Evolutionary conservation across 2,888 invertebrate genomes (phyloP).

Genomic region (Spatulosminthurus flaviceps): DNA sequence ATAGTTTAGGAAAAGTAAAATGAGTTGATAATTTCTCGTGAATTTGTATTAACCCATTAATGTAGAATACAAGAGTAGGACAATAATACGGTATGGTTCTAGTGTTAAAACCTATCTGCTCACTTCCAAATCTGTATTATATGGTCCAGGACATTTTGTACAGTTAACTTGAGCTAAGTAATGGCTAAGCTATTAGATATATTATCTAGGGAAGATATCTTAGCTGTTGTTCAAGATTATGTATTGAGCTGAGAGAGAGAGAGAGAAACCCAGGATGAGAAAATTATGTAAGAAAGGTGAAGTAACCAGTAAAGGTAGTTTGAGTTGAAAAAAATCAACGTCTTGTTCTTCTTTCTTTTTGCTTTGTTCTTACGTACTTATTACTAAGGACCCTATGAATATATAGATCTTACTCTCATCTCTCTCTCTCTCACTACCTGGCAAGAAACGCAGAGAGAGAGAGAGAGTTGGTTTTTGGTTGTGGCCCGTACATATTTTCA

Average conservation of each 20-base stretch:
- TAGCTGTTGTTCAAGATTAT: slow-evolving; percentile 25
- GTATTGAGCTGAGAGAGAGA: slow-evolving; percentile 19
- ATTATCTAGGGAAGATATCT: slow-evolving; percentile 28
- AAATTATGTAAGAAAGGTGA: slow-evolving; percentile 30
- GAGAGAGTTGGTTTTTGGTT: background rate
- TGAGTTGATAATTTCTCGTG: slow-evolving; percentile 15
- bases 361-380: background rate
- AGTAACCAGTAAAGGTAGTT: slow-evolving; percentile 24
- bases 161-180: slow-evolving; percentile 27
- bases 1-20: slow-evolving; percentile 22
- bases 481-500: background rate
- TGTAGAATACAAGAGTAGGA: background rate
- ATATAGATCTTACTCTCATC: background rate
- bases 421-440: background rate
- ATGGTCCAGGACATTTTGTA: slow-evolving; percentile 24
- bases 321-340: slow-evolving; percentile 25
- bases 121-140: background rate
- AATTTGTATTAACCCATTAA: slow-evolving; percentile 13
- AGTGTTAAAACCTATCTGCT: background rate
- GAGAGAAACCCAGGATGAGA: slow-evolving; percentile 18
- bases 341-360: slow-evolving; percentile 20
- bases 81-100: background rate
- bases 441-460: too few species aligned
- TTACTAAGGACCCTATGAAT: background rate
- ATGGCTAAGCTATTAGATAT: slow-evolving; percentile 27